These are phyloP conservation scores for Gambusia yucatana DNA, from an alignment of 2,797 vertebrate species.

Conservation along the genomic window DNA sequence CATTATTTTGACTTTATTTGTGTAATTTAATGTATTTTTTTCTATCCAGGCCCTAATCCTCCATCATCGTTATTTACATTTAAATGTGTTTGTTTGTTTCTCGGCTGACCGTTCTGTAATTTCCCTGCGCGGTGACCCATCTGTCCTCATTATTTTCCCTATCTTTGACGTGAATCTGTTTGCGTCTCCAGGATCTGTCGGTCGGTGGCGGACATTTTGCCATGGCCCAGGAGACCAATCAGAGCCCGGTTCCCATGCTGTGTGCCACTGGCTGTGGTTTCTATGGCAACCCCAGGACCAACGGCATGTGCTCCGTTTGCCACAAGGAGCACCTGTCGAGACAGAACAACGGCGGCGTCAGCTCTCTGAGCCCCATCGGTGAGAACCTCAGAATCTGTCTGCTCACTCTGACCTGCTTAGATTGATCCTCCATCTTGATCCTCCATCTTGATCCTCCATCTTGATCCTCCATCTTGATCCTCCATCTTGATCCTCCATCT, in stretches of 20 bases:
- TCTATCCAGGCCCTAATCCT: no score
- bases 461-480: background rate
- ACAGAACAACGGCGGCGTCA: slow-evolving; percentile 87
- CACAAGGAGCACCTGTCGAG: slow-evolving; percentile 90
- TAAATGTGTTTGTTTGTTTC: background rate
- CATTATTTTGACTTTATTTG: no score
- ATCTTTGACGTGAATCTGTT: slow-evolving; percentile 18
- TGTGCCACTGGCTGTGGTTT: slow-evolving; percentile 90
- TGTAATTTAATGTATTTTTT: no score
- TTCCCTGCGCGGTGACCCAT: background rate
- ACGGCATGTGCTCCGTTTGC: slow-evolving; percentile 92
- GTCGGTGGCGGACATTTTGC: slow-evolving; percentile 41
- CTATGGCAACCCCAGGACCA: slow-evolving; percentile 90
- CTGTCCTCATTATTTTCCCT: background rate
- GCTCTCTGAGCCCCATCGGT: slow-evolving; percentile 81
- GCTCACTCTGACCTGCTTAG: background rate
- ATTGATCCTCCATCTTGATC: slow-evolving; percentile 34
- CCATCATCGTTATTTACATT: background rate
- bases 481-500: slow-evolving; percentile 30
- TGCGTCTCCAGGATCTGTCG: slow-evolving; percentile 46
- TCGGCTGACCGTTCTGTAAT: background rate
- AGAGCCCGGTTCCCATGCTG: slow-evolving; percentile 88
- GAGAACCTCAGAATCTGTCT: slow-evolving; percentile 38
- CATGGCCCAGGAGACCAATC: slow-evolving; percentile 92
- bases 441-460: slow-evolving; percentile 48